A percentile compares a stretch with the other conserved stretches of the same genome.
These are phyloP conservation scores for Eospalax fontanierii DNA, from an alignment of 2,797 vertebrate species.

Conservation along the genomic window DNA sequence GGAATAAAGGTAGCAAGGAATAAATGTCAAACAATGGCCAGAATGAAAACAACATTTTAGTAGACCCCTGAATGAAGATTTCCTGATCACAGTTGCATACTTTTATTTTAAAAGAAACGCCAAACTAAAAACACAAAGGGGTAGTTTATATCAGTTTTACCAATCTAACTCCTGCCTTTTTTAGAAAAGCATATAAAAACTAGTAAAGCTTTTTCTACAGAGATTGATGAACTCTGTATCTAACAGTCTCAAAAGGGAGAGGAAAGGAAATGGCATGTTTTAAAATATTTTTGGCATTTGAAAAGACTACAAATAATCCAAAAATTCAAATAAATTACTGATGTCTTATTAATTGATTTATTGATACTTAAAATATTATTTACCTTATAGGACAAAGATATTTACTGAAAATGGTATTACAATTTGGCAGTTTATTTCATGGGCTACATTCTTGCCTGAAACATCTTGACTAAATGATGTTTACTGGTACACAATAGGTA, in stretches of 20 bases:
- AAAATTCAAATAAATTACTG: background rate
- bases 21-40: constrained; percentile 6
- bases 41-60: background rate
- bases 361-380: background rate
- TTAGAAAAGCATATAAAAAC: background rate
- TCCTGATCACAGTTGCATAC: background rate
- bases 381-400: constrained; percentile 19
- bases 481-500: background rate
- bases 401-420: constrained; percentile 16
- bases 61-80: background rate
- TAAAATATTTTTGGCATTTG: constrained; percentile 17
- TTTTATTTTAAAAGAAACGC: constrained; percentile 22
- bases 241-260: constrained; percentile 12
- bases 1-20: background rate
- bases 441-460: background rate
- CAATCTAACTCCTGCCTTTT: background rate
- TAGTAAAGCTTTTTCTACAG: background rate
- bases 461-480: background rate
- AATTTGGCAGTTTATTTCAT: background rate
- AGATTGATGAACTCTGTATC: background rate
- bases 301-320: background rate
- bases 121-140: background rate
- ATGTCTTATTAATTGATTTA: background rate
- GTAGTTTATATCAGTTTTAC: background rate
- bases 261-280: background rate